Conservation (phyloP, 1,140 invertebrate species). For the Drosophila jambulina region DNA sequence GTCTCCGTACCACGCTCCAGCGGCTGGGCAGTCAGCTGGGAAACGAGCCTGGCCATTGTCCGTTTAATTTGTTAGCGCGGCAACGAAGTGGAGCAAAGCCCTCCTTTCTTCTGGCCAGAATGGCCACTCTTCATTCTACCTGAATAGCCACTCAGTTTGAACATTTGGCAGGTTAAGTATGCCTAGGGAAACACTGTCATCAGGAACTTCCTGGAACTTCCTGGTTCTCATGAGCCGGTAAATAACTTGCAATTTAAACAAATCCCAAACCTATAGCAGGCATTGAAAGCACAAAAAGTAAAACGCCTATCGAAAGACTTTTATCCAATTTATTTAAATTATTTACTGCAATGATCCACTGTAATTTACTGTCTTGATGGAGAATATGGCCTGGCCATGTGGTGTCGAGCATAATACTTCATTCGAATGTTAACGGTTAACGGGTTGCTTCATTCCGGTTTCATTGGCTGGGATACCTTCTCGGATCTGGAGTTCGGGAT, state of each 20-base stretch:
- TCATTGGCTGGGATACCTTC: neutral
- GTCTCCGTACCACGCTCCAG: no score
- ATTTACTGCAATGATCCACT: neutral
- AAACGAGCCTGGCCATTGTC: constrained; percentile 6
- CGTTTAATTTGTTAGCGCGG: constrained; percentile 3
- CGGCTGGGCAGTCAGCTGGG: constrained; percentile 6
- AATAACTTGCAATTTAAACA: neutral
- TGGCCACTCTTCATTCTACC: no score
- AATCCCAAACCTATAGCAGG: neutral
- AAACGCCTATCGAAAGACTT: neutral
- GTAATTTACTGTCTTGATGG: neutral
- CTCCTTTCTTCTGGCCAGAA: no score
- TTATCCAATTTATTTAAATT: constrained; percentile 3
- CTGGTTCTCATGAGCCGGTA: no score
- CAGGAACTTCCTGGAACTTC: neutral
- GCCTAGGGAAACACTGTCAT: no score
- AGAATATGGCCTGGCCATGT: neutral
- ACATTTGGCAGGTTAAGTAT: no score
- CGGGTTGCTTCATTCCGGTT: neutral
- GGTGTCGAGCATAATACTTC: neutral
- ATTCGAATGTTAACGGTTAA: neutral
- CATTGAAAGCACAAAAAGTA: neutral
- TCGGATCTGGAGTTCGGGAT: neutral
- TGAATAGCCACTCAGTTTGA: no score
- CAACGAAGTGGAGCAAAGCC: no score